Evolutionary conservation across 2,888 invertebrate species (phyloP).

Genomic region (Sinopyrophorus schimmeli): DNA sequence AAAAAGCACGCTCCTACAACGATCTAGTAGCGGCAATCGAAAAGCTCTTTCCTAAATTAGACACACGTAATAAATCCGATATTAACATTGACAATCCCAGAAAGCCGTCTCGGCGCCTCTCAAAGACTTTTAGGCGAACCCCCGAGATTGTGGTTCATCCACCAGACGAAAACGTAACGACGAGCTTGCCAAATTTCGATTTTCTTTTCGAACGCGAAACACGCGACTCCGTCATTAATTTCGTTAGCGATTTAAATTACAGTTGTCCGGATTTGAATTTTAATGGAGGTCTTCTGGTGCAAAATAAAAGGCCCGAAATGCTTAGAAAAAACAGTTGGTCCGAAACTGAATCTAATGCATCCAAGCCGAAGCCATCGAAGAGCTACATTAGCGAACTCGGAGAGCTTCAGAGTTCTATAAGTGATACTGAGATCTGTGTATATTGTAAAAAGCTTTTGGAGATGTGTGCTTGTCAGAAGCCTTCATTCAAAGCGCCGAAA

Average conservation of each 20-base stretch:
- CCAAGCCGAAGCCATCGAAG: constrained; percentile 5
- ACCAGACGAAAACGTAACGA: constrained; percentile 46
- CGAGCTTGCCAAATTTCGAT: constrained; percentile 51
- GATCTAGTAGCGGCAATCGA: constrained; percentile 52
- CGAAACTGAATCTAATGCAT: constrained; percentile 5
- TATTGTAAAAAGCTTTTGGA: constrained; percentile 14
- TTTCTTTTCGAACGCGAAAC: constrained; percentile 8
- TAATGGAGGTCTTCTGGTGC: constrained; percentile 7
- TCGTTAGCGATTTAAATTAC: constrained; percentile 44
- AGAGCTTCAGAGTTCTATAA: constrained; percentile 9
- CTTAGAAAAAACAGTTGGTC: constrained; percentile 14
- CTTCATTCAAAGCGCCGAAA: constrained; percentile 16
- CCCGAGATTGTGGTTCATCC: constrained; percentile 49
- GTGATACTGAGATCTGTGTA: constrained; percentile 13
- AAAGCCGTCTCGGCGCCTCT: constrained; percentile 41
- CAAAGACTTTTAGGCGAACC: constrained; percentile 43
- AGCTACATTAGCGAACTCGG: constrained; percentile 14
- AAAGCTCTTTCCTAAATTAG: constrained; percentile 45
- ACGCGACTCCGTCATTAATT: constrained; percentile 5
- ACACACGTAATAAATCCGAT: constrained; percentile 21
- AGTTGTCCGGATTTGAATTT: constrained; percentile 48
- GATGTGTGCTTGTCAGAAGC: constrained; percentile 14
- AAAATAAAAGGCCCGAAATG: neutral
- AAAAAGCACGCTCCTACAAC: constrained; percentile 43
- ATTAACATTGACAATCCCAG: constrained; percentile 37